Evolutionary conservation across 2,888 invertebrate species (phyloP).

Genomic region (Ashinkailepas kermadecensis): DNA sequence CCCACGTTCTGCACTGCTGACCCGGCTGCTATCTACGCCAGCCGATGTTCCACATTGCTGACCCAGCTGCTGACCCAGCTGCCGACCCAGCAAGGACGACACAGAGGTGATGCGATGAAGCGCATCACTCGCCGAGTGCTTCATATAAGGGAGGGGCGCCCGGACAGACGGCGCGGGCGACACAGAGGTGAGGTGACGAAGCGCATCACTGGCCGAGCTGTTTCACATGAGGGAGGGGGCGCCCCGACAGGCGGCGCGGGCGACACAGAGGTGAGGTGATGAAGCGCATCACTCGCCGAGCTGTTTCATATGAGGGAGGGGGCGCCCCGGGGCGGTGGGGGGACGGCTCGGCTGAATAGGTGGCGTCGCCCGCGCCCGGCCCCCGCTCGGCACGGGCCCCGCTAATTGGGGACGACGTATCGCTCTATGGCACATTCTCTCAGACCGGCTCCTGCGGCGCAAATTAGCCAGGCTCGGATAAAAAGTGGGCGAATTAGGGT

Average conservation of each 20-base stretch:
- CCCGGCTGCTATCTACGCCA: no score
- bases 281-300: not conserved
- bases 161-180: no score
- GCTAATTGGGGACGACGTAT: not conserved
- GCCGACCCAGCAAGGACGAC: not conserved
- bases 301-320: not conserved
- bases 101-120: not conserved
- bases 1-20: no score
- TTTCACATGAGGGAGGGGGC: not conserved
- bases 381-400: not conserved
- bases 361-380: not conserved
- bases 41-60: no score
- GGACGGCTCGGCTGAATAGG: no score
- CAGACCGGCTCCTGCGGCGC: not conserved
- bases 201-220: not conserved
- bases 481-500: conserved; percentile 10
- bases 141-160: no score
- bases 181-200: not conserved
- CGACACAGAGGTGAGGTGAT: not conserved
- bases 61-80: no score
- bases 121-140: no score
- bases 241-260: not conserved
- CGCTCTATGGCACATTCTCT: not conserved
- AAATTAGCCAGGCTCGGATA: conserved; percentile 11
- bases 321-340: not conserved